These are phyloP conservation scores for Linepithema humile DNA, from an alignment of 1,140 invertebrate species.

Conservation along the genomic window DNA sequence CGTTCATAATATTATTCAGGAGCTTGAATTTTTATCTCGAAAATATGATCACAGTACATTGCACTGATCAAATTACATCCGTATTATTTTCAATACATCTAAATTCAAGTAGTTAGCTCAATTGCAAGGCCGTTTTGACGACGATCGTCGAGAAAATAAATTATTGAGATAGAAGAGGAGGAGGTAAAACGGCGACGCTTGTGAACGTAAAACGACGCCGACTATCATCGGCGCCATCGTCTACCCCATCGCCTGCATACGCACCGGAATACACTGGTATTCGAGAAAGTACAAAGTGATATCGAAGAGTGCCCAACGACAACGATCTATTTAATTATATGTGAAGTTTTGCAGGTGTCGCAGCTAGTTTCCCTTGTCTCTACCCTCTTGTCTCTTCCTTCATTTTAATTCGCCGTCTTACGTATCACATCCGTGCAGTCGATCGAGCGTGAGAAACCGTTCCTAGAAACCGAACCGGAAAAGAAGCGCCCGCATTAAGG, in stretches of 20 bases:
- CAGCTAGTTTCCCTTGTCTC: slow-evolving; percentile 31
- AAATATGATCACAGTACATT: background rate
- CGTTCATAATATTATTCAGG: background rate
- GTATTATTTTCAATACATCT: background rate
- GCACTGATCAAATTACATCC: background rate
- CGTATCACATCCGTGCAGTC: slow-evolving; percentile 20
- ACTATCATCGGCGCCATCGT: slow-evolving; percentile 73
- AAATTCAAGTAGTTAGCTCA: background rate
- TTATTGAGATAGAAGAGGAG: slow-evolving; percentile 15
- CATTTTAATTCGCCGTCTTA: slow-evolving; percentile 22
- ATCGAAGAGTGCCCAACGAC: slow-evolving; percentile 69
- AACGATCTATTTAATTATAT: slow-evolving; percentile 77
- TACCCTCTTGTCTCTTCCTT: background rate
- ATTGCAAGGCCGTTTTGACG: background rate
- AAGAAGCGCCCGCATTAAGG: slow-evolving; percentile 43
- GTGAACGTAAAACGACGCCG: slow-evolving; percentile 71
- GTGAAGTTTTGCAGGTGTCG: slow-evolving; percentile 75
- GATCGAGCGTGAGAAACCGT: slow-evolving; percentile 76
- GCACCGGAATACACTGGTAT: slow-evolving; percentile 50
- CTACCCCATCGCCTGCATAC: slow-evolving; percentile 72
- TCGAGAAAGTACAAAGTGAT: slow-evolving; percentile 42
- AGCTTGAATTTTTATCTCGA: background rate
- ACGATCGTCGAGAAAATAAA: slow-evolving; percentile 17
- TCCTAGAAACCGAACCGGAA: background rate
- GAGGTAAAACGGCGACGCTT: background rate